phyloP scores from a whole-genome alignment of 1,140 invertebrate genomes.

The Leptopilina clavipes region DNA sequence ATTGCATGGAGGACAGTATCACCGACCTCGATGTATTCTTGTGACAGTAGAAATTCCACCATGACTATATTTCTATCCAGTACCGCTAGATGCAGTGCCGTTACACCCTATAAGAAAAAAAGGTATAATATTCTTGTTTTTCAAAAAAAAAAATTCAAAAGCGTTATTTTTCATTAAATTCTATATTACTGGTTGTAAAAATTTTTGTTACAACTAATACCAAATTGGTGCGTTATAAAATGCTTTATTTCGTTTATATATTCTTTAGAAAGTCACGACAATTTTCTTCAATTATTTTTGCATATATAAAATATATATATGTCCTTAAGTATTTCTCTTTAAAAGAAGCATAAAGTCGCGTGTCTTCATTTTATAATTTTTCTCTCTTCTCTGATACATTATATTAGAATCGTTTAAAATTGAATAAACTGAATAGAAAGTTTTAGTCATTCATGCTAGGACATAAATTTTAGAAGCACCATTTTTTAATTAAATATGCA shows the following conservation, averaged over 20 bases:
- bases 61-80: constrained; percentile 72
- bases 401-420: too few relatives aligned
- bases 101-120: constrained; percentile 69
- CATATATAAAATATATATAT: too few relatives aligned
- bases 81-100: constrained; percentile 76
- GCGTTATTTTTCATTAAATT: background rate
- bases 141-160: background rate
- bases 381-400: too few relatives aligned
- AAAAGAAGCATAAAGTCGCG: too few relatives aligned
- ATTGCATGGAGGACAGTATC: constrained; percentile 77
- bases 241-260: too few relatives aligned
- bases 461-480: background rate
- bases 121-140: constrained; percentile 2
- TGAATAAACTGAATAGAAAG: too few relatives aligned
- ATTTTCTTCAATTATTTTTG: too few relatives aligned
- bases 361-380: too few relatives aligned
- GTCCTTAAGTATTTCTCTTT: too few relatives aligned
- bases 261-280: too few relatives aligned
- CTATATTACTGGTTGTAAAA: background rate
- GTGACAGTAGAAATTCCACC: constrained; percentile 75
- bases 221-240: too few relatives aligned
- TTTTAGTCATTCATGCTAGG: too few relatives aligned
- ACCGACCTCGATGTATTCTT: constrained; percentile 74
- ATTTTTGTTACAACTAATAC: background rate
- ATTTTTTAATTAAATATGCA: background rate